Conservation (phyloP, 2,797 vertebrate species). For the Pogonophryne albipinna region DNA sequence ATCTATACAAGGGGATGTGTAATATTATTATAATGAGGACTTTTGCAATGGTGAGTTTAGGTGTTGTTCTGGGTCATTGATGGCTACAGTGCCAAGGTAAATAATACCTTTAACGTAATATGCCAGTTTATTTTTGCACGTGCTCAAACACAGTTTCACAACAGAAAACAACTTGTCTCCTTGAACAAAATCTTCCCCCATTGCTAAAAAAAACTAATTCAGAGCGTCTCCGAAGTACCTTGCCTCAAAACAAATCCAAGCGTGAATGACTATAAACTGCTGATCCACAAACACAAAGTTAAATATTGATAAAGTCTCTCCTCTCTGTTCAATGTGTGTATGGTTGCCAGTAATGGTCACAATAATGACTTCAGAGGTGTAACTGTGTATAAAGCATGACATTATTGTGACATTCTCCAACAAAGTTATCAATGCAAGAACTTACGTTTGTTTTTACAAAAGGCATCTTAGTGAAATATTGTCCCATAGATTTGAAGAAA, state of each 20-base stretch:
- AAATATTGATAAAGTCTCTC: slow-evolving; percentile 50
- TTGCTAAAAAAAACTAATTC: slow-evolving; percentile 29
- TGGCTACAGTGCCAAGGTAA: slow-evolving; percentile 72
- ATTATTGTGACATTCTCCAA: slow-evolving; percentile 61
- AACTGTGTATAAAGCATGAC: slow-evolving; percentile 68
- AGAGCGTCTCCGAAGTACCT: slow-evolving; percentile 56
- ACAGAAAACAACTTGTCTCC: slow-evolving; percentile 50
- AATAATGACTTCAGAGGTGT: slow-evolving; percentile 43
- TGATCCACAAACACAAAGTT: slow-evolving; percentile 65
- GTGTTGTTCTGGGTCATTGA: slow-evolving; percentile 69
- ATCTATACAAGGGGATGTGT: slow-evolving; percentile 96
- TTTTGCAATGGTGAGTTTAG: slow-evolving; percentile 79
- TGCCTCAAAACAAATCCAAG: slow-evolving; percentile 40
- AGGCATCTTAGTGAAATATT: slow-evolving; percentile 49
- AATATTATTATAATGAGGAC: slow-evolving; percentile 90
- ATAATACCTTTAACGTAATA: slow-evolving; percentile 76
- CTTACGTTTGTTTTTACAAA: slow-evolving; percentile 57
- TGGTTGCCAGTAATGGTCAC: slow-evolving; percentile 53
- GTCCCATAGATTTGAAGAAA: slow-evolving; percentile 51
- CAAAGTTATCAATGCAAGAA: slow-evolving; percentile 56
- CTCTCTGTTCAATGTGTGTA: slow-evolving; percentile 47
- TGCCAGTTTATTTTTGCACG: slow-evolving; percentile 81
- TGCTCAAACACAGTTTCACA: slow-evolving; percentile 61
- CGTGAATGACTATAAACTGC: slow-evolving; percentile 62
- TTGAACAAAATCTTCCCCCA: slow-evolving; percentile 51